Conservation (phyloP, 2,797 vertebrate genomes). For the Orestias chungarensis region DNA sequence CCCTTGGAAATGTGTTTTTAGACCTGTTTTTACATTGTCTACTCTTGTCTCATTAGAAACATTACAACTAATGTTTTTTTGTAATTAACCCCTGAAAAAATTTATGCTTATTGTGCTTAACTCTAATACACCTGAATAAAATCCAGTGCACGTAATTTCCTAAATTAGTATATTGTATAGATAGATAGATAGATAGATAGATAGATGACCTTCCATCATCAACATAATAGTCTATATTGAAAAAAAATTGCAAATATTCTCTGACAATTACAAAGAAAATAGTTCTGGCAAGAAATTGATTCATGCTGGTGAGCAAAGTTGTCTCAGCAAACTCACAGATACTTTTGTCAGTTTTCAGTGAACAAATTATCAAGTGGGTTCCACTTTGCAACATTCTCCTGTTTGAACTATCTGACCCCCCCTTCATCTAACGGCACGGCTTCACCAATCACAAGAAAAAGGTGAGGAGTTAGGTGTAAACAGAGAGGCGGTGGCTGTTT, state of each 20-base stretch:
- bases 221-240: too few relatives aligned
- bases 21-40: neutral
- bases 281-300: neutral
- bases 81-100: too few relatives aligned
- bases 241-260: neutral
- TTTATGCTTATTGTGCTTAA: neutral
- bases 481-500: constrained; percentile 60
- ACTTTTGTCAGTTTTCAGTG: constrained; percentile 8
- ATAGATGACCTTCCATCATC: too few relatives aligned
- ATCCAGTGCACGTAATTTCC: too few relatives aligned
- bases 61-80: neutral
- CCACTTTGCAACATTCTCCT: constrained; percentile 13
- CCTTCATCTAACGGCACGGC: constrained; percentile 23
- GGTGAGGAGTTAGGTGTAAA: constrained; percentile 66
- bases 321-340: neutral
- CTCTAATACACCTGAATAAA: neutral
- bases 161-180: too few relatives aligned
- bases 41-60: neutral
- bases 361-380: constrained; percentile 6
- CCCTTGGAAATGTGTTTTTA: neutral
- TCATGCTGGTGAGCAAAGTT: neutral
- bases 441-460: constrained; percentile 40
- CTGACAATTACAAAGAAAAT: neutral
- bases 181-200: too few relatives aligned
- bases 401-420: constrained; percentile 47